Base-by-base conservation (phyloP, 2,113 vertebrate genomes). In the Malurus alboscapulatus region DNA sequence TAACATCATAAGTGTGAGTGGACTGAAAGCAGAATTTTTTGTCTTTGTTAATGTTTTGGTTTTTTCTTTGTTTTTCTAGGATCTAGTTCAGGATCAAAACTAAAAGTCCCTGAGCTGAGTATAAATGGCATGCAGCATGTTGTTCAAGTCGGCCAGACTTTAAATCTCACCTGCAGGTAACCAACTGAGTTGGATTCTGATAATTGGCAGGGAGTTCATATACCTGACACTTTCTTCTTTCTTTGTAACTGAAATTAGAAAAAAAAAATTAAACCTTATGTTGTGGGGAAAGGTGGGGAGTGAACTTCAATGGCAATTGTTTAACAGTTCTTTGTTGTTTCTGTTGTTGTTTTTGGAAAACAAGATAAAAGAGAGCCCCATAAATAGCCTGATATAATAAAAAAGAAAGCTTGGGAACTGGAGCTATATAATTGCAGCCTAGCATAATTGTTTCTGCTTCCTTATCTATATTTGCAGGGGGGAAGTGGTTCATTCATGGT, bases 161-260 rank as follows among this genome's bases (percentile, higher is more conserved):
- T 99, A 77, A 95, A 95, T 84, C 98, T 99, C 93, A 97, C 97
- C 82, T 99, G 99, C 99, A 99, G 98, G 99, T 99, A 97, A 98
- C 97, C 36, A 67, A 9, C 21, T 42, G 58, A 79, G 30, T 40
- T 81, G 75, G 32, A 67, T 85, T 91, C 65, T 65, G 21, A 75
- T 71, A 81, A 71, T 85, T 95, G 61, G 15, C 87, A 61, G 58
- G 38, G 59, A 79, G 45, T 73, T 97, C 54, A 75, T 78, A 62
- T 54, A 94, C 69, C 50, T 96, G 90, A 88, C 42, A 66, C 84
- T 90, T 85, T 78, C 18, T 8, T 78, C 90, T 82, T 87, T 84
- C 38, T 38, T 79, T 48, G 44, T 71, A 54, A 81, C 80, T 89
- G 61, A 59, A 93, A 85, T 90, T 54, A 80, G 71, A 75, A 84